Base-by-base conservation (phyloP, 2,797 vertebrate species). In the Bufotes viridis region DNA sequence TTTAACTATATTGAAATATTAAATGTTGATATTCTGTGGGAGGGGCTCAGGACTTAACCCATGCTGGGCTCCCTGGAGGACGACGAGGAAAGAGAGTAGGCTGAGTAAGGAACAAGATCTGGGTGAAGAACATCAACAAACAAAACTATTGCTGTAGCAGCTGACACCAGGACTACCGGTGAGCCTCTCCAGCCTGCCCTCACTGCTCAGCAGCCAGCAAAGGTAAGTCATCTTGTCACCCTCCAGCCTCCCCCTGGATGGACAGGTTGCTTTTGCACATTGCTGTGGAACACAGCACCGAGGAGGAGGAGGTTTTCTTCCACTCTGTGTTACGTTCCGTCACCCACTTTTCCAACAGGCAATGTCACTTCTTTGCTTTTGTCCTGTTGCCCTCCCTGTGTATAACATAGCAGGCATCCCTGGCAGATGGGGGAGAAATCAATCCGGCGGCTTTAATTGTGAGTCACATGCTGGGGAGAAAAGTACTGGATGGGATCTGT, bases 401-500 rank as follows among this genome's bases (percentile, higher is more conserved):
- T 22, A 63, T 74, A 70, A 18, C 24, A 81, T 51, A 69, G 7
- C 69, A 29, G 58, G 85, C 9, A 42, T 82, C 81, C 57, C 72
- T 57, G 76, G 60, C 84, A 85, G 84, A 86, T 85, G 87, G 82
- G 29, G 42, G 42, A 1, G 51, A 61, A 72, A 72, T 84, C 75
- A 88, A 81, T 85, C 82, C 78, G 11, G 51, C 51, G 82, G 82
- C 78, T 74, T 58, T 79, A 70, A 84, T 70, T 34, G 69, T 18
- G 57, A 83, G 82, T 85, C 83, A 81, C 83, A 81, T 85, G 87
- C 76, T 65, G 8, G 49, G 69, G 70, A 78, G 69, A 78, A 63
- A 82, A 86, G 84, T 86, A 53, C 74, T 87, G 55, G 60, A 82
- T 89, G 80, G 80, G 84, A 89, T 83, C 80, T 83, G 84, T 86